These are phyloP conservation scores for Leucoptera coffeella DNA, from an alignment of 2,888 invertebrate genomes.

Conservation along the genomic window DNA sequence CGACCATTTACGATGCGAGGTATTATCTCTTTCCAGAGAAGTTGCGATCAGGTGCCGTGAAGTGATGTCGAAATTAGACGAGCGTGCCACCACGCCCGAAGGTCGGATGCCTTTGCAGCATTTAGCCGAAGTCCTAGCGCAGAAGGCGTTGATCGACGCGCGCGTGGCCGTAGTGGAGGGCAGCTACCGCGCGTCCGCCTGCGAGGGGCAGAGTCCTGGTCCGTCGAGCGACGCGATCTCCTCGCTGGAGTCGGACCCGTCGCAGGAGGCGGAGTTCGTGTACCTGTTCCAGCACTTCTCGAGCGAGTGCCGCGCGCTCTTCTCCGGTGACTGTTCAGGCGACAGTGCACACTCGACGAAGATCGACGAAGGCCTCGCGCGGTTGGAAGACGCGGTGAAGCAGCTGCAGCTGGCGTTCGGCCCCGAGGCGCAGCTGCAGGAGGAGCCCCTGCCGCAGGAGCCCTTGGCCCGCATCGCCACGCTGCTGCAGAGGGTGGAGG, in stretches of 20 bases:
- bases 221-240: conserved; percentile 28
- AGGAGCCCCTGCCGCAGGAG: conserved; percentile 7
- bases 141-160: conserved; percentile 71
- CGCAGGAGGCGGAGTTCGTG: conserved; percentile 60
- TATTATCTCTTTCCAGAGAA: conserved; percentile 64
- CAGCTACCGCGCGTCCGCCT: conserved; percentile 31
- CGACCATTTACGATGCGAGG: conserved; percentile 62
- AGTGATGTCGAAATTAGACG: conserved; percentile 27
- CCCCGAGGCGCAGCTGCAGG: conserved; percentile 11
- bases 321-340: conserved; percentile 51
- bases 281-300: conserved; percentile 60
- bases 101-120: conserved; percentile 39
- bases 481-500: conserved; percentile 38
- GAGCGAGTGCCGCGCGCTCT: conserved; percentile 55
- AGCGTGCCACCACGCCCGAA: conserved; percentile 18
- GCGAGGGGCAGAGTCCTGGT: conserved; percentile 11
- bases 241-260: conserved; percentile 50
- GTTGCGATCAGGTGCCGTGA: conserved; percentile 63
- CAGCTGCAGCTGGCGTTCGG: conserved; percentile 27
- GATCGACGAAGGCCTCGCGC: conserved; percentile 48
- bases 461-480: conserved; percentile 24
- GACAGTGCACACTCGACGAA: conserved; percentile 52
- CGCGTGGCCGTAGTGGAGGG: conserved; percentile 64
- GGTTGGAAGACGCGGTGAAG: conserved; percentile 38
- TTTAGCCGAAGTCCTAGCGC: conserved; percentile 66